phyloP scores from a whole-genome alignment of 2,888 invertebrate species.

The Parnassius apollo region DNA sequence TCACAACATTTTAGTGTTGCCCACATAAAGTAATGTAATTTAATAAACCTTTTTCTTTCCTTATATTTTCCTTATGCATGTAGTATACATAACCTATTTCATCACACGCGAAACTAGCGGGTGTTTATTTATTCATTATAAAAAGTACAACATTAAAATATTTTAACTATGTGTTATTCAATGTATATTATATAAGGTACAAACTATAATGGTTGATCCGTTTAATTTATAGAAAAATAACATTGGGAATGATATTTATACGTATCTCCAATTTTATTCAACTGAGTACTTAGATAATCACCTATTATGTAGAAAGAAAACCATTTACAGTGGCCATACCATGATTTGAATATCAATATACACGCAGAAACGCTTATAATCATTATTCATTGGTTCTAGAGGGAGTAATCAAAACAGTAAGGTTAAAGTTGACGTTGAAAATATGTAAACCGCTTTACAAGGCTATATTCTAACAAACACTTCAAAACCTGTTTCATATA shows the following conservation, averaged over 20 bases:
- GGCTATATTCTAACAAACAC: not conserved
- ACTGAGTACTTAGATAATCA: not conserved
- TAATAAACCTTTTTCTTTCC: not conserved
- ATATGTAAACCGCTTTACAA: too few relatives aligned
- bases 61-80: conserved; percentile 1
- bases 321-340: conserved; percentile 6
- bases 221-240: conserved; percentile 23
- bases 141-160: conserved; percentile 25
- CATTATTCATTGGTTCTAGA: too few relatives aligned
- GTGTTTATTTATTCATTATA: conserved; percentile 14
- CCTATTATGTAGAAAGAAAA: not conserved
- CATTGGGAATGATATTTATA: conserved; percentile 21
- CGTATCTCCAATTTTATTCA: conserved; percentile 1
- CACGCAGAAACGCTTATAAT: too few relatives aligned
- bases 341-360: not conserved
- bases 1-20: not conserved
- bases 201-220: conserved; percentile 23
- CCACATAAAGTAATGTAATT: conserved; percentile 3
- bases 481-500: not conserved
- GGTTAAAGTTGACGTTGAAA: too few relatives aligned
- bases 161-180: conserved; percentile 7
- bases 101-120: conserved; percentile 18
- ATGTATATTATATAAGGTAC: conserved; percentile 17
- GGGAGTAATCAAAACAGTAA: too few relatives aligned
- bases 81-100: conserved; percentile 12